Conservation (phyloP, 2,113 vertebrate genomes). For the Microtus richardsoni region DNA sequence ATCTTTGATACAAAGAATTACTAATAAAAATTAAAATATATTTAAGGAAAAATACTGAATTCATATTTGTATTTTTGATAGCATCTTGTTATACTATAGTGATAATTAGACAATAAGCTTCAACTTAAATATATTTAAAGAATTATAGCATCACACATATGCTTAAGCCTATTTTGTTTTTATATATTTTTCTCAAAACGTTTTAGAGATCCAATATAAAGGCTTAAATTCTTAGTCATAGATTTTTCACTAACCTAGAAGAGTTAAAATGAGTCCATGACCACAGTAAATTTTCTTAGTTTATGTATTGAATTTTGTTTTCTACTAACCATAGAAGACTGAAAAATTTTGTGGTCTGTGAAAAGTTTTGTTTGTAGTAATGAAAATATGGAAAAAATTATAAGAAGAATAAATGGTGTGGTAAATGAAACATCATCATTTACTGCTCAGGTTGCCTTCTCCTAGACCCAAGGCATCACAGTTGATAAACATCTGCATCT, state of each 20-base stretch:
- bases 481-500: background rate
- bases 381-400: background rate
- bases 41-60: background rate
- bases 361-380: background rate
- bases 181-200: background rate
- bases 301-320: background rate
- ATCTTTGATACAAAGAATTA: background rate
- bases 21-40: background rate
- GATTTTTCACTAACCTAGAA: background rate
- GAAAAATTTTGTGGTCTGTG: background rate
- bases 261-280: background rate
- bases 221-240: background rate
- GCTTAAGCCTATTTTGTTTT: background rate
- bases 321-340: conserved; percentile 1
- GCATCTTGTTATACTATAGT: background rate
- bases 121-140: background rate
- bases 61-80: background rate
- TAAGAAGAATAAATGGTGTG: background rate
- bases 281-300: background rate
- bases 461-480: background rate
- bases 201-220: background rate
- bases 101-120: background rate
- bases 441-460: background rate
- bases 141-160: background rate
- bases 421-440: background rate